Evolutionary conservation across 2,113 vertebrate genomes (phyloP), one percentile per base, ranked within the genome.

Genomic region (Oceanites oceanicus): DNA sequence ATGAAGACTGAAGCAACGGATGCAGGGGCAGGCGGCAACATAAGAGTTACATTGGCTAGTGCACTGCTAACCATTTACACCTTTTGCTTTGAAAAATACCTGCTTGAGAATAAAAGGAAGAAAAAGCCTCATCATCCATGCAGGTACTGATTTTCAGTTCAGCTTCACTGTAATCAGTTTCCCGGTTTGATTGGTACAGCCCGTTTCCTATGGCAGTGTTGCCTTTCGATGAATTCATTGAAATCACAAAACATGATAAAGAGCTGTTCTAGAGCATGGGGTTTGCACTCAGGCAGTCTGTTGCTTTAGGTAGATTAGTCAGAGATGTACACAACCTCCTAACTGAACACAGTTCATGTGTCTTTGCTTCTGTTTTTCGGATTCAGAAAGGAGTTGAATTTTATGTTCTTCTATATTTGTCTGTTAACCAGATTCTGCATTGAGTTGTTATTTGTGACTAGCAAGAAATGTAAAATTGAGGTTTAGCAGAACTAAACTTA

Each of bases 121-220:
- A 86, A 92, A 36, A 42, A 10, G 3, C 19, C 21, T 90, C 44
- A 42, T 94, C 86, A n/a, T 96, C 78, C 34, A 2, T 92, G 92
- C 88, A 76, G 78, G 90, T 50, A 68, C 71, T 40, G 84, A 77
- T 94, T 98, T 96, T 90, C 89, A 91, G 74, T 86, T 97, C 77
- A 83, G 7, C 92, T 96, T 94, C 70, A 84, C 94, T 6, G 12
- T 95, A 87, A 86, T 94, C 44, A 79, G 38, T 94, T 97, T 95
- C 67, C 67, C 36, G 26, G 14, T 74, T 90, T 94, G 82, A 85
- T 86, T 58, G 47, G 68, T 96, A 95, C 68, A 88, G 59, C 50
- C 80, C 2, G 1, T 97, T 97, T 97, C 90, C 71, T 86, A 32
- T 93, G 80, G 53, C 89, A 66, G 13, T 66, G 55, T 85, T 47